Conservation (phyloP, 2,113 vertebrate species). For the Corythoichthys intestinalis region DNA sequence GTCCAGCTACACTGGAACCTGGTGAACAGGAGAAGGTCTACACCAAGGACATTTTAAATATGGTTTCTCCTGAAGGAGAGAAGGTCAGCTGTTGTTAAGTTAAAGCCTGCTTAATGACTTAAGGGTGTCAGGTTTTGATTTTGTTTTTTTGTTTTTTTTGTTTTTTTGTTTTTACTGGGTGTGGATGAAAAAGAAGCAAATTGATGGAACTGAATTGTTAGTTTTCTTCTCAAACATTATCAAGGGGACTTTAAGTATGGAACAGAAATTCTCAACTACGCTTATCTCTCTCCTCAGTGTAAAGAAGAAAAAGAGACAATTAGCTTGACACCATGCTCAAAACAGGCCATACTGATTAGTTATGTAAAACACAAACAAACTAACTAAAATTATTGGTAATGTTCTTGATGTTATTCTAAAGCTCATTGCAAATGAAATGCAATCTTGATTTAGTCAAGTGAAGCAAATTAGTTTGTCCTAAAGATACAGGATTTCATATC, state of each 20-base stretch:
- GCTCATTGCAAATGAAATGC: background rate
- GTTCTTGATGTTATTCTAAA: background rate
- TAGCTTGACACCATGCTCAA: no score
- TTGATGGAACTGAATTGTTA: background rate
- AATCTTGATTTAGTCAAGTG: background rate
- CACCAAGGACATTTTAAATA: constrained; percentile 80
- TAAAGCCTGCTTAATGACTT: background rate
- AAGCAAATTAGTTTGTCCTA: background rate
- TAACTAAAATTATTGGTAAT: background rate
- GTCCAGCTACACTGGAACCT: constrained; percentile 23
- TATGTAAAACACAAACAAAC: background rate
- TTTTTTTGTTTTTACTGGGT: background rate
- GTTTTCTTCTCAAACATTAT: background rate
- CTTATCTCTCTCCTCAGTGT: background rate
- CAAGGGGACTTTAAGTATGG: background rate
- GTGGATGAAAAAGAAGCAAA: no score
- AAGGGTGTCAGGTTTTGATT: background rate
- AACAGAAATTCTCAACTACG: background rate
- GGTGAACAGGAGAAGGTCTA: constrained; percentile 70
- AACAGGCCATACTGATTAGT: background rate
- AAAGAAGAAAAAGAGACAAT: background rate
- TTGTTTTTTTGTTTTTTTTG: no score
- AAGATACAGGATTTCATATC: background rate
- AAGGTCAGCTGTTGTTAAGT: constrained; percentile 59
- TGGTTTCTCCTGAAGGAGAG: constrained; percentile 82